A percentile compares a stretch with the other conserved stretches of the same genome.
Conservation (phyloP, 2,888 invertebrate genomes). For the Adelognathus sp. region DNA sequence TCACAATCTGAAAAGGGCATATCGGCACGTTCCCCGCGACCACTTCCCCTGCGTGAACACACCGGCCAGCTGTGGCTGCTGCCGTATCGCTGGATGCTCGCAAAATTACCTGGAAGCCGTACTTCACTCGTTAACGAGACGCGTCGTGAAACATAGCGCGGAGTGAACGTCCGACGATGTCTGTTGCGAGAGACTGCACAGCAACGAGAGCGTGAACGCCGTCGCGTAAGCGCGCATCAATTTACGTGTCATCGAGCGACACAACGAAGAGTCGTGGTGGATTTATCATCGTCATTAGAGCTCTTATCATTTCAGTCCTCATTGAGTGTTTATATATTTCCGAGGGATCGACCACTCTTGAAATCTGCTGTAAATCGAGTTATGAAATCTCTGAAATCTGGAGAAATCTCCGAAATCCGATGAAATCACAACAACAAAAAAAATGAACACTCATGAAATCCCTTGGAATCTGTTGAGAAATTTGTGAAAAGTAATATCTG, state of each 20-base stretch:
- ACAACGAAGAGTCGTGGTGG: slow-evolving; percentile 43
- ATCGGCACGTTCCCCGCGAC: too few species aligned
- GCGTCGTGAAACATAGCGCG: slow-evolving; percentile 23
- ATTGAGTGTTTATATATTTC: background rate
- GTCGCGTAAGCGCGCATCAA: slow-evolving; percentile 62
- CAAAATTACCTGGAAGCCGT: slow-evolving; percentile 64
- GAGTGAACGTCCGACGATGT: background rate
- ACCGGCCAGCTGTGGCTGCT: background rate
- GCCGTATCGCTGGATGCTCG: slow-evolving; percentile 11
- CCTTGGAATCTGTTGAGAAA: too few species aligned
- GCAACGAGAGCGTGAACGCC: background rate
- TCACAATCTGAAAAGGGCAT: too few species aligned
- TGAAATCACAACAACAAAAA: too few species aligned
- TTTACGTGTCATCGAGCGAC: slow-evolving; percentile 61
- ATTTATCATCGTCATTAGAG: slow-evolving; percentile 61
- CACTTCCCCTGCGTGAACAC: too few species aligned
- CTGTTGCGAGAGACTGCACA: background rate
- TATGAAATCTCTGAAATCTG: too few species aligned
- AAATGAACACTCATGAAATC: too few species aligned
- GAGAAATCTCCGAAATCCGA: too few species aligned
- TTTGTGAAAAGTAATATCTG: too few species aligned
- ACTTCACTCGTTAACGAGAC: slow-evolving; percentile 63
- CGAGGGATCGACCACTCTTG: too few species aligned
- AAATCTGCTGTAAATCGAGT: too few species aligned
- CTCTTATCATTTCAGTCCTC: slow-evolving; percentile 42